Conservation (phyloP, 2,888 invertebrate species). For the Drosophila tripunctata region DNA sequence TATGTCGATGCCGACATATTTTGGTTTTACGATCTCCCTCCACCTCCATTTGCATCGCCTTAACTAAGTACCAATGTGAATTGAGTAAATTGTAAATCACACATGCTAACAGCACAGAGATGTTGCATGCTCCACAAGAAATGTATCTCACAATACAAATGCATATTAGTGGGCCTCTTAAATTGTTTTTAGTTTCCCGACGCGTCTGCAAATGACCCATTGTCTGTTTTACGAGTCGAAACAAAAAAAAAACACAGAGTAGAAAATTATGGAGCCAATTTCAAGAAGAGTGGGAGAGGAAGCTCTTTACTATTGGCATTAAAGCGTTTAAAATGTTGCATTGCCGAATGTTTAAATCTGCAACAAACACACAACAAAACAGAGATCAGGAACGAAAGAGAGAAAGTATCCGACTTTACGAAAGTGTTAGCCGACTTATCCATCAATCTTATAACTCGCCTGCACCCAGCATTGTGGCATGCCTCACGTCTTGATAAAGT, state of each 20-base stretch:
- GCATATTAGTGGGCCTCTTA: conserved; percentile 66
- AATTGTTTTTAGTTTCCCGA: conserved; percentile 69
- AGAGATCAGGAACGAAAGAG: background rate
- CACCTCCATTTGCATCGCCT: conserved; percentile 11
- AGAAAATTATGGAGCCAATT: background rate
- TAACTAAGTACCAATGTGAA: conserved; percentile 43
- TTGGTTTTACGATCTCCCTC: conserved; percentile 61
- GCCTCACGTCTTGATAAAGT: conserved; percentile 29
- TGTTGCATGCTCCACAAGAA: conserved; percentile 52
- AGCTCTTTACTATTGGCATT: conserved; percentile 49
- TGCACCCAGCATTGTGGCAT: conserved; percentile 12
- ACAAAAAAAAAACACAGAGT: background rate
- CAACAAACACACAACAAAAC: background rate
- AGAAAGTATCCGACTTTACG: conserved; percentile 5
- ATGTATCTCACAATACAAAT: conserved; percentile 34
- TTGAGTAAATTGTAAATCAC: conserved; percentile 72
- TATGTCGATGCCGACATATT: conserved; percentile 46
- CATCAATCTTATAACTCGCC: conserved; percentile 41
- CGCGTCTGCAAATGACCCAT: conserved; percentile 74
- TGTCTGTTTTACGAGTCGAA: conserved; percentile 42
- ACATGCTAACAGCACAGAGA: conserved; percentile 42
- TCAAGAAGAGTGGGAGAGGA: background rate
- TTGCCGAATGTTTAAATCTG: conserved; percentile 49
- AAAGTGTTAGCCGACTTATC: conserved; percentile 13
- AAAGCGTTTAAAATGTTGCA: conserved; percentile 61